These are phyloP conservation scores for Xenus cinereus DNA, from an alignment of 2,113 vertebrate species.

Conservation along the genomic window DNA sequence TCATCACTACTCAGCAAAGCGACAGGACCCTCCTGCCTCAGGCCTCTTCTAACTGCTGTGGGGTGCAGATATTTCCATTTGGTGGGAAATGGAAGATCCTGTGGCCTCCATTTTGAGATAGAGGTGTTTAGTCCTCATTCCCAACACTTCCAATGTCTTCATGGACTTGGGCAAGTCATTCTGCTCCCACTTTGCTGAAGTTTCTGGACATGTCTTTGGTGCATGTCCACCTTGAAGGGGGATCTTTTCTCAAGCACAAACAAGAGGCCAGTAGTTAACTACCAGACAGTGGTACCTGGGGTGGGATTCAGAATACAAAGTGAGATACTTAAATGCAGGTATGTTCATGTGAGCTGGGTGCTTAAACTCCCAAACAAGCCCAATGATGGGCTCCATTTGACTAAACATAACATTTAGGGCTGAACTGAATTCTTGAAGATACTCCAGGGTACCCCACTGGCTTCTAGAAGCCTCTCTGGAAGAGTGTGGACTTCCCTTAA, in stretches of 20 bases:
- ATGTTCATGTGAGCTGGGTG: background rate
- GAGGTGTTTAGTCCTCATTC: background rate
- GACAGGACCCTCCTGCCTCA: background rate
- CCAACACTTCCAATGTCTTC: background rate
- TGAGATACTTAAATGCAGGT: background rate
- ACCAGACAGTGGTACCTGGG: background rate
- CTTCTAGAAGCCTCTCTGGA: background rate
- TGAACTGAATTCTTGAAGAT: background rate
- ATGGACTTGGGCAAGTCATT: background rate
- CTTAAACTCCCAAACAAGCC: background rate
- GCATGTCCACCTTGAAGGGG: background rate
- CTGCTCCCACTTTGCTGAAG: background rate
- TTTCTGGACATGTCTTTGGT: background rate
- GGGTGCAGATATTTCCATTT: background rate
- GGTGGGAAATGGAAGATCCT: background rate
- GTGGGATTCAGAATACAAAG: background rate
- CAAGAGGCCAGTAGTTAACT: background rate
- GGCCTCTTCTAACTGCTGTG: background rate
- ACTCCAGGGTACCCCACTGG: background rate
- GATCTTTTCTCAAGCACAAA: background rate
- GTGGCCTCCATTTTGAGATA: background rate
- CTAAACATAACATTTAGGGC: background rate
- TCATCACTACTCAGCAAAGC: background rate
- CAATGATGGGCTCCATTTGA: background rate
- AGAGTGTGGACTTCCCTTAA: background rate